These are phyloP conservation scores for Amaurobius ferox DNA, from an alignment of 2,888 invertebrate species.

Conservation along the genomic window DNA sequence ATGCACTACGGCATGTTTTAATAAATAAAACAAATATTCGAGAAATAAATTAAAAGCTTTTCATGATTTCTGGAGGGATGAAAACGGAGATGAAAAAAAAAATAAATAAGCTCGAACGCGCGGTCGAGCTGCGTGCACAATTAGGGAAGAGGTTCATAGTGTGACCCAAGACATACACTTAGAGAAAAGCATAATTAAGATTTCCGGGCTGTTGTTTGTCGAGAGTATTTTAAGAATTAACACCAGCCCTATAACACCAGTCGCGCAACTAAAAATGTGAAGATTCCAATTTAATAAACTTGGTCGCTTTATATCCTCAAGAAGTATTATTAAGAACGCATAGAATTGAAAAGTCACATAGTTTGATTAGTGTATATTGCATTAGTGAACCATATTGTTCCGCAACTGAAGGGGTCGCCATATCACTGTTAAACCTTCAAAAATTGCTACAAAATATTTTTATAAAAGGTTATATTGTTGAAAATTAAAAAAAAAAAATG, in stretches of 20 bases:
- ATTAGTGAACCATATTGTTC: too few species aligned
- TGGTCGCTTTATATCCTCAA: not conserved
- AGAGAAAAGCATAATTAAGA: slow-evolving; percentile 39
- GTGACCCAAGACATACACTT: slow-evolving; percentile 23
- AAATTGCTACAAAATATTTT: too few species aligned
- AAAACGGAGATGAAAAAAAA: slow-evolving; percentile 25
- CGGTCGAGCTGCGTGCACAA: slow-evolving; percentile 21
- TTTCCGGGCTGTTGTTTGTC: slow-evolving; percentile 31
- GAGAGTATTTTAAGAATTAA: slow-evolving; percentile 25
- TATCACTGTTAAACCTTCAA: too few species aligned
- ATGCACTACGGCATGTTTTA: slow-evolving; percentile 51
- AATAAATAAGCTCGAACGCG: not conserved
- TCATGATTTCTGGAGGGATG: slow-evolving; percentile 56
- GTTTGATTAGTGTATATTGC: too few species aligned
- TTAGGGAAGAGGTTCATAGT: slow-evolving; percentile 27
- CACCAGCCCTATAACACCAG: not conserved
- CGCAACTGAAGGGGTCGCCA: too few species aligned
- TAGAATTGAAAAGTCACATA: too few species aligned
- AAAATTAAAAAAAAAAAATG: too few species aligned
- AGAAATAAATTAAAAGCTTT: slow-evolving; percentile 73
- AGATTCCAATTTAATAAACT: not conserved
- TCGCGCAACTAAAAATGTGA: not conserved
- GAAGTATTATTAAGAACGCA: not conserved
- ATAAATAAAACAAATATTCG: slow-evolving; percentile 72
- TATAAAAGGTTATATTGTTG: too few species aligned